Conservation (phyloP, 2,113 vertebrate species). For the Neodon shergylaensis region DNA sequence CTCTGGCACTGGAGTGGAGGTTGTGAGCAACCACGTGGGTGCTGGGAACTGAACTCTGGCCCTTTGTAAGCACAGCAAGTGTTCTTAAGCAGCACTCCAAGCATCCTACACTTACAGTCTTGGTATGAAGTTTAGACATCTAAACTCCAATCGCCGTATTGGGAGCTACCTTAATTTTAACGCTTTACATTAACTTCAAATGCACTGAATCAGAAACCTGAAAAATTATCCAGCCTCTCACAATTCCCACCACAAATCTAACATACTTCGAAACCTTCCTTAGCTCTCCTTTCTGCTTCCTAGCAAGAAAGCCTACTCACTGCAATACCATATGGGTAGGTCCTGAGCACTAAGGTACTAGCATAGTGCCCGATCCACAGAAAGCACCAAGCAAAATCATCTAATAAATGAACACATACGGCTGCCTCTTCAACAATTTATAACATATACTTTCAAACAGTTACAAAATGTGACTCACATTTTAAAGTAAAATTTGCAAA, state of each 20-base stretch:
- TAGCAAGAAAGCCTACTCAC: not conserved
- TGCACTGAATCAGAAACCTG: not conserved
- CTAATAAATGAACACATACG: not conserved
- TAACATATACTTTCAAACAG: slow-evolving; percentile 15
- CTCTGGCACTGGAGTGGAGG: not conserved
- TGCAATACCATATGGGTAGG: not conserved
- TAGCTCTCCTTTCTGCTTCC: not conserved
- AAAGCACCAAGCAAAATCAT: slow-evolving; percentile 13
- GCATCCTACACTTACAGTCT: not conserved
- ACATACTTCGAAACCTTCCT: not conserved
- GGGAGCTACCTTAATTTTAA: not conserved
- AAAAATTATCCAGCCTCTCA: not conserved
- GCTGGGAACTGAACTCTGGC: not conserved
- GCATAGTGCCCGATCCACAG: not conserved
- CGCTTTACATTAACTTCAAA: not conserved
- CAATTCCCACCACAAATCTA: not conserved
- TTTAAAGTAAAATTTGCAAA: slow-evolving; percentile 44
- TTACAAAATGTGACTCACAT: not conserved
- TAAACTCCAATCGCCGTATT: not conserved
- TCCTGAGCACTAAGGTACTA: not conserved
- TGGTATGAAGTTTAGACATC: slow-evolving; percentile 2
- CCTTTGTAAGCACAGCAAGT: not conserved
- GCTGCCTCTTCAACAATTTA: slow-evolving; percentile 1
- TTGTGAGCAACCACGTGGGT: not conserved
- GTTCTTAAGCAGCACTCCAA: no score